Evolutionary conservation across 1,140 invertebrate species (phyloP), one percentile per base, ranked within the genome.

Genomic region (Tyrophagus putrescentiae): DNA sequence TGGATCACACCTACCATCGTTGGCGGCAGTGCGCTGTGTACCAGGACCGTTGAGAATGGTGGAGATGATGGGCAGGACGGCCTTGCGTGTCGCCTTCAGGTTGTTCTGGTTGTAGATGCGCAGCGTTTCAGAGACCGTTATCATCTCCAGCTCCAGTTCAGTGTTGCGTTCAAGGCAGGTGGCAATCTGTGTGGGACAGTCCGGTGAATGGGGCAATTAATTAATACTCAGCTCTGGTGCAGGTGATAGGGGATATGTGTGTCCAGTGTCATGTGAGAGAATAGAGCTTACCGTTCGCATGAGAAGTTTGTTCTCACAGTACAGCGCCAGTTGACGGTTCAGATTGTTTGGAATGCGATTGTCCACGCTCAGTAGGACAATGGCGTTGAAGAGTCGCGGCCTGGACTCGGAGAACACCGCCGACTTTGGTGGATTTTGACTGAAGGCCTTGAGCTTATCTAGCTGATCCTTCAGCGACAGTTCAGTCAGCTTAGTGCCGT

Each of bases 1-100:
- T n/a, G 18, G 7, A 7, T 39, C 13, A 16, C 42, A 34, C 36
- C 25, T 57, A 57, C 36, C 56, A 16, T 39, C 56, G 29, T 54
- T 57, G n/a, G n/a, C n/a, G n/a, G n/a, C n/a, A 57, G 36, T 16
- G 18, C 36, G 45, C 23, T 57, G 13, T 27, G 18, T 27, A 27
- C 53, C 56, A 27, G 32, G 32, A 36, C 62, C 42, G 29, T 36
- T 56, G 57, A 70, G 68, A 6, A 70, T 68, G 13, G 54, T 57
- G 44, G 65, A 65, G 23, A 73, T 57, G 7, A 73, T 54, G n/a
- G 71, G 71, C 13, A 71, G 36, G 28, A 73, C 65, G 60, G 67
- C 60, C 62, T 72, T 72, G 16, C 71, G 62, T 0, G 67, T 69
- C 0, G 68, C 69, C 28, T 57, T 62, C 7, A 69, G 62, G 57